phyloP scores from a whole-genome alignment of 2,888 invertebrate genomes.

The Chrysolina haemoptera region DNA sequence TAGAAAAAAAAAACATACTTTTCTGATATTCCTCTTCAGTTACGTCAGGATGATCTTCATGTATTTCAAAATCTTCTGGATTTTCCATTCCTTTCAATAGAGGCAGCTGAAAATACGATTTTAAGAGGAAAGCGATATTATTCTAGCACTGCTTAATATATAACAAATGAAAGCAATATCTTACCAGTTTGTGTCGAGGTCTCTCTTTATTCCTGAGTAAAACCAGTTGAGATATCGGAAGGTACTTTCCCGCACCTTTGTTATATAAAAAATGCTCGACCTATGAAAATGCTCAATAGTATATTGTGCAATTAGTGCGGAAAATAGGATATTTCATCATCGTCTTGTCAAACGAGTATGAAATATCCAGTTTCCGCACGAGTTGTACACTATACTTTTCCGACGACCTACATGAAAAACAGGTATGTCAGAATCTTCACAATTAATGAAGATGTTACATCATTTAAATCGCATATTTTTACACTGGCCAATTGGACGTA shows the following conservation, averaged over 20 bases:
- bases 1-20: conserved; percentile 59
- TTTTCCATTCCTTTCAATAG: conserved; percentile 86
- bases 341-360: too few relatives aligned
- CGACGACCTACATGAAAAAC: too few relatives aligned
- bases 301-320: too few relatives aligned
- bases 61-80: conserved; percentile 88
- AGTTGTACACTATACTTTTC: too few relatives aligned
- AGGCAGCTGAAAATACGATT: conserved; percentile 74
- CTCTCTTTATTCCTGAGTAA: conserved; percentile 90
- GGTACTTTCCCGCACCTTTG: conserved; percentile 91
- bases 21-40: conserved; percentile 69
- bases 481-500: too few relatives aligned
- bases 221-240: conserved; percentile 92
- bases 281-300: conserved; percentile 51
- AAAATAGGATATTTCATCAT: too few relatives aligned
- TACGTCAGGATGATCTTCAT: conserved; percentile 81
- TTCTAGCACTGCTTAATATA: not conserved
- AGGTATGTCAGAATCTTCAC: too few relatives aligned
- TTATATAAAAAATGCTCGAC: conserved; percentile 95
- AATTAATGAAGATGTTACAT: too few relatives aligned
- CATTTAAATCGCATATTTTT: too few relatives aligned
- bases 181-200: conserved; percentile 83
- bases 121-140: not conserved
- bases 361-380: too few relatives aligned
- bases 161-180: conserved; percentile 16